Percentiles rank a stretch among this genome's conserved stretches.
Conservation (phyloP, 1,140 invertebrate species). For the Bombus fervidus region DNA sequence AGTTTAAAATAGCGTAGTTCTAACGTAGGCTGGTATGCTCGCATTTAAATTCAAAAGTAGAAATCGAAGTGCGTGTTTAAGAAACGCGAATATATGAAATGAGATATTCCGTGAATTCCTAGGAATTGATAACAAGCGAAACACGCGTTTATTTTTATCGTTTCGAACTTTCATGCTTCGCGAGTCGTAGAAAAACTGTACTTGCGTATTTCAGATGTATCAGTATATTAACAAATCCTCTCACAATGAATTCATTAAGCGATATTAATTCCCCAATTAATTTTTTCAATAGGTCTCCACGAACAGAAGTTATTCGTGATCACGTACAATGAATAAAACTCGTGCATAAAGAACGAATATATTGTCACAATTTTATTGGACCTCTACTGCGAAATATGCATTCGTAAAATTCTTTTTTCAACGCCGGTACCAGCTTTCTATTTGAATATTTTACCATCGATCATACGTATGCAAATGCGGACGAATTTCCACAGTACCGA, state of each 20-base stretch:
- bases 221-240: background rate
- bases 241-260: background rate
- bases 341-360: background rate
- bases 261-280: background rate
- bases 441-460: conserved; percentile 41
- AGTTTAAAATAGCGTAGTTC: too few species aligned
- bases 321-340: background rate
- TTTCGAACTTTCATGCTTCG: background rate
- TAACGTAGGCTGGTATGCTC: too few species aligned
- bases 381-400: background rate
- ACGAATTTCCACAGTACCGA: background rate
- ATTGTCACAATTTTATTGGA: background rate
- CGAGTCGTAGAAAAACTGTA: background rate
- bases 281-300: background rate
- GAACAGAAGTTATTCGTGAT: background rate
- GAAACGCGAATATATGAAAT: background rate
- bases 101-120: background rate
- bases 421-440: background rate
- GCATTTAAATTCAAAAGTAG: background rate
- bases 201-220: background rate
- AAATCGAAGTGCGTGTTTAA: background rate
- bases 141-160: background rate
- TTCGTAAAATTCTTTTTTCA: conserved; percentile 6
- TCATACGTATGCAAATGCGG: background rate
- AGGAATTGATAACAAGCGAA: background rate